phyloP scores from a whole-genome alignment of 2,888 invertebrate species.

The Seira musarum region DNA sequence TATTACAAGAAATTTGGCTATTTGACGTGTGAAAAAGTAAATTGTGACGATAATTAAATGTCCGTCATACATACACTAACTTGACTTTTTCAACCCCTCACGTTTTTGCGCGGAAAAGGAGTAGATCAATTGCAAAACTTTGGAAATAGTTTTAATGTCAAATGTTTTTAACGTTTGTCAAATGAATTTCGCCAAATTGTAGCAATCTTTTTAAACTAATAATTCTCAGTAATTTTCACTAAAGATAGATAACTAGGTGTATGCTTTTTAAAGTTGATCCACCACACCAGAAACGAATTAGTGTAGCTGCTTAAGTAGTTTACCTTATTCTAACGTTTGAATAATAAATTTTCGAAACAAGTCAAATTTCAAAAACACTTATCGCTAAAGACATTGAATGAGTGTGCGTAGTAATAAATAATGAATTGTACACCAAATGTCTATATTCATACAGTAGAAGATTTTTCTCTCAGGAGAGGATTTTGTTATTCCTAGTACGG shows the following conservation, averaged over 20 bases:
- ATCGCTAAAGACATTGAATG: neutral
- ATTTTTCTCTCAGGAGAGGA: slow-evolving; percentile 27
- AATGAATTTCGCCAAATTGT: neutral
- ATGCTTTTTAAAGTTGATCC: neutral
- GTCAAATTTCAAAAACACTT: neutral
- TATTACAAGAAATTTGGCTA: no score
- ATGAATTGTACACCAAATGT: slow-evolving; percentile 11
- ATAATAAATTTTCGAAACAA: neutral
- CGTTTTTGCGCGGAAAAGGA: neutral
- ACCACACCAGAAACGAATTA: neutral
- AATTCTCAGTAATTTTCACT: neutral
- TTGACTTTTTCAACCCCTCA: neutral
- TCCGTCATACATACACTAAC: neutral
- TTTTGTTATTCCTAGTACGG: slow-evolving; percentile 83
- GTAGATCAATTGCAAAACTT: neutral
- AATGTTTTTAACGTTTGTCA: neutral
- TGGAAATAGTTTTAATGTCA: neutral
- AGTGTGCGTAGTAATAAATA: neutral
- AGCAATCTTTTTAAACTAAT: neutral
- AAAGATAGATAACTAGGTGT: neutral
- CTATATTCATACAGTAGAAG: slow-evolving; percentile 37
- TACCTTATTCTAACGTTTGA: no score
- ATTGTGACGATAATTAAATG: neutral
- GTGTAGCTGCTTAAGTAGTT: neutral
- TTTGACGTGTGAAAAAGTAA: neutral